These are phyloP conservation scores for Leistus spinibarbis DNA, from an alignment of 2,888 invertebrate genomes.

Conservation along the genomic window DNA sequence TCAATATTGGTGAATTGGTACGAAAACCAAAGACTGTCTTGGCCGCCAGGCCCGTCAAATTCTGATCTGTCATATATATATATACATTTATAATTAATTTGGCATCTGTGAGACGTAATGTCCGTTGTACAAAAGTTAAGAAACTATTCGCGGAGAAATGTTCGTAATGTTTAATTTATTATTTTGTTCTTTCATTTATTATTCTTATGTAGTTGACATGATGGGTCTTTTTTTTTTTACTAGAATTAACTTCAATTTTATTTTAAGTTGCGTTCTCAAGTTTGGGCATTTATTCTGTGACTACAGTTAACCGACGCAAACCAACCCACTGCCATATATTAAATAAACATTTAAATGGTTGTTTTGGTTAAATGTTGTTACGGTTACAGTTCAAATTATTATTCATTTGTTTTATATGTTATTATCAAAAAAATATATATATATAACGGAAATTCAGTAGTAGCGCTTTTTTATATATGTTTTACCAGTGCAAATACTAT, in stretches of 20 bases:
- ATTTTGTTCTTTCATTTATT: conserved; percentile 15
- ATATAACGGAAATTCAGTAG: conserved; percentile 26
- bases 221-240: conserved; percentile 4
- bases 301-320: conserved; percentile 21
- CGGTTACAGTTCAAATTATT: conserved; percentile 27
- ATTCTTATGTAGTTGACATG: conserved; percentile 10
- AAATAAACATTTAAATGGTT: conserved; percentile 7
- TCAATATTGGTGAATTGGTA: conserved; percentile 34
- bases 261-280: conserved; percentile 1
- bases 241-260: neutral
- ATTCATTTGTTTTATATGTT: conserved; percentile 22
- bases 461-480: conserved; percentile 28
- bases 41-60: neutral
- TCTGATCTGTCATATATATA: conserved; percentile 18
- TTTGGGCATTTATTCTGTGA: conserved; percentile 14
- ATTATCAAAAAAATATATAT: conserved; percentile 29
- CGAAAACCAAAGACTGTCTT: conserved; percentile 37
- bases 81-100: conserved; percentile 18
- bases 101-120: conserved; percentile 13
- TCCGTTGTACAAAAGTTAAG: conserved; percentile 3
- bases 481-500: conserved; percentile 11
- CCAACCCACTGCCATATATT: conserved; percentile 28
- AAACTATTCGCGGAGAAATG: neutral
- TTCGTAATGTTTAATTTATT: conserved; percentile 25
- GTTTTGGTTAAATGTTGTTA: conserved; percentile 18